Evolutionary conservation across 2,797 vertebrate species (phyloP), one percentile per base, ranked within the genome.

Genomic region (Crax fasciolata): DNA sequence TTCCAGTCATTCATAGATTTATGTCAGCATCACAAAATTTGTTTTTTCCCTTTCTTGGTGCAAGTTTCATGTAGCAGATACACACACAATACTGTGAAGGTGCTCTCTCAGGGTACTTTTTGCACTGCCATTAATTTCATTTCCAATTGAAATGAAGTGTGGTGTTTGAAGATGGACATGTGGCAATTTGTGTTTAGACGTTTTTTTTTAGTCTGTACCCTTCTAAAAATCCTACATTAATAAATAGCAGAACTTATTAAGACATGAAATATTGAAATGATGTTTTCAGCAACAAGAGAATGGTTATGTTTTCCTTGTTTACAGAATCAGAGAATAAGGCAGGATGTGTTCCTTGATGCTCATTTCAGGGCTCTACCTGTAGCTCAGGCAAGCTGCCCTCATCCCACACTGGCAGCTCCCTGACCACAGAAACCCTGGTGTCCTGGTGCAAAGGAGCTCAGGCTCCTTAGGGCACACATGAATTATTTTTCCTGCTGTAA

Each of bases 221-320:
- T 43, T 63, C 71, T 68, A 20, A 0, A 17, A 73, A 75, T 30
- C 13, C 7, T 43, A 66, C 4, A 55, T 30, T 68, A 91, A 58
- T 32, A 84, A 65, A 24, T 16, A 35, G 17, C 30, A 25, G 9
- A 68, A 73, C 70, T 80, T 57, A 35, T 44, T 77, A 38, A 67
- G 77, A 35, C 13, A 55, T 35, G n/a, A 41, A 2, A 44, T 4
- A 43, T 72, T 68, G 76, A 66, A n/a, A 43, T 0, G 44, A 63
- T 39, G 1, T 38, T 6, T 74, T 72, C 24, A 41, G 10, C 24
- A 77, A 46, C 23, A 88, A 83, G 71, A 78, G 35, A 3, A 38
- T 2, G 25, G 4, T 9, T 20, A 25, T 32, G 4, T 66, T 75
- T 74, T 5, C 7, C 35, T 61, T 0, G 0, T 35, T 30, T 17